Conservation (phyloP, 2,888 invertebrate genomes). For the Cyaniris semiargus region DNA sequence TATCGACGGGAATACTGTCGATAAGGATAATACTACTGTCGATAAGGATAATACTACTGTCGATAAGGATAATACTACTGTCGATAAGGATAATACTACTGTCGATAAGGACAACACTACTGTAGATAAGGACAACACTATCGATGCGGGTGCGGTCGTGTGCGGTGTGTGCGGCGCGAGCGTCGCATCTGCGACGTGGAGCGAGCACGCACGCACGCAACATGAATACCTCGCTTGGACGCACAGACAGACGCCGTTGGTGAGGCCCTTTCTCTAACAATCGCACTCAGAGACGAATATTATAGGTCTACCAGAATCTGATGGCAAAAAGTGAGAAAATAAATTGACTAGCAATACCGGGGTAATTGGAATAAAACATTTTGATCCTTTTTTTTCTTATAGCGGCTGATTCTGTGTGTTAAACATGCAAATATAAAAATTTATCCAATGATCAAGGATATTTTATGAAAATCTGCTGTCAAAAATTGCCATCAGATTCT, state of each 20-base stretch:
- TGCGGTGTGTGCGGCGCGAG: constrained; percentile 22
- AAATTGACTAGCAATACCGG: no score
- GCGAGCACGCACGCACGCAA: background rate
- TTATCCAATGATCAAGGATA: no score
- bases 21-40: background rate
- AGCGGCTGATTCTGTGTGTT: no score
- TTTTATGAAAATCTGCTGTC: no score
- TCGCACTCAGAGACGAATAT: no score
- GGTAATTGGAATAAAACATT: no score
- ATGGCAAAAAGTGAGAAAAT: no score
- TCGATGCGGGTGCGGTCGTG: background rate
- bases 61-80: background rate
- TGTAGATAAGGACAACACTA: background rate
- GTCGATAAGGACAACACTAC: background rate
- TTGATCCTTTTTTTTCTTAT: no score
- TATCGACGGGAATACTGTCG: background rate
- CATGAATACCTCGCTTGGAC: constrained; percentile 22
- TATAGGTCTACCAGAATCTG: no score
- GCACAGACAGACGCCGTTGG: constrained; percentile 11
- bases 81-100: background rate
- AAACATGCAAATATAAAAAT: no score
- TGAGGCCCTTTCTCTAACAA: background rate
- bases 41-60: background rate
- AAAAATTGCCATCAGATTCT: no score
- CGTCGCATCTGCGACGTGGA: constrained; percentile 3